phyloP scores from a whole-genome alignment of 2,888 invertebrate species.

The Acanthosepion pharaonis region DNA sequence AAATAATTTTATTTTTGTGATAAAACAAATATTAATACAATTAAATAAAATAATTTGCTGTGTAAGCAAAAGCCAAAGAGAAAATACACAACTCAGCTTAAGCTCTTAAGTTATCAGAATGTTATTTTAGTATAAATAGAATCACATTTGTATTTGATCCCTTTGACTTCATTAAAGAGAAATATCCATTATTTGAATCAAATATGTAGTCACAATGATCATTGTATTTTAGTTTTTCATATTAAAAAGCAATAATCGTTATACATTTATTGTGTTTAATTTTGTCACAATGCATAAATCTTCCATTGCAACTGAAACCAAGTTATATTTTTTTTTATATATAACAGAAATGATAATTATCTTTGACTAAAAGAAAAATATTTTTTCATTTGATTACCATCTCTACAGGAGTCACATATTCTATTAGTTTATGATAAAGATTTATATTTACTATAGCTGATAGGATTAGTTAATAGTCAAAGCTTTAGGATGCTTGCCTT shows the following conservation, averaged over 20 bases:
- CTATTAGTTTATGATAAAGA: neutral
- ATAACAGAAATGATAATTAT: neutral
- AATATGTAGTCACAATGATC: neutral
- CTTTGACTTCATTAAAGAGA: neutral
- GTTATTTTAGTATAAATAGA: neutral
- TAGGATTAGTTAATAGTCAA: neutral
- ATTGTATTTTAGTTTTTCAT: neutral
- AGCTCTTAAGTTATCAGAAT: neutral
- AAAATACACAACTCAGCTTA: neutral
- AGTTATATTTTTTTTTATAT: too few species aligned
- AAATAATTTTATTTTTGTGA: slow-evolving; percentile 6
- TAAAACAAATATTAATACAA: neutral
- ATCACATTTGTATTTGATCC: neutral
- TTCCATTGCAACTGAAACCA: neutral
- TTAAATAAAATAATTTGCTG: neutral
- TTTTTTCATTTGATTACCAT: neutral
- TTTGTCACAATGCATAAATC: neutral
- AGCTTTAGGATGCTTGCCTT: neutral
- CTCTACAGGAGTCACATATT: neutral
- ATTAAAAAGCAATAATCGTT: neutral
- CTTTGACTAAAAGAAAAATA: neutral
- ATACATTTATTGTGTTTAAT: neutral
- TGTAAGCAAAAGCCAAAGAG: neutral
- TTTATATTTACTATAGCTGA: neutral
- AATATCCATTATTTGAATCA: neutral